Evolutionary conservation across 2,888 invertebrate genomes (phyloP), one percentile per base, ranked within the genome.

Genomic region (Phrixothrix hirtus): DNA sequence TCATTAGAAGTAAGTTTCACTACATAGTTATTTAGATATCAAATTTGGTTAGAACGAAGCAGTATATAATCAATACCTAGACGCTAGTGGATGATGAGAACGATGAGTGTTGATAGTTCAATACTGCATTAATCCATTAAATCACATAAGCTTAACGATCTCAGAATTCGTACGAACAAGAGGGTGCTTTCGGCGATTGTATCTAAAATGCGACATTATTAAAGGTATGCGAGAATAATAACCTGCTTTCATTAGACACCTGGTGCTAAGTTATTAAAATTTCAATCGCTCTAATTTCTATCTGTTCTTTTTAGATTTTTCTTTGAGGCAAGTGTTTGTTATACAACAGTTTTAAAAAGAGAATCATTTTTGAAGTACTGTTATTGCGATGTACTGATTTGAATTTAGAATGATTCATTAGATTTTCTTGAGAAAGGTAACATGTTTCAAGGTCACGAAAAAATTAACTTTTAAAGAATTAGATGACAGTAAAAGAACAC

Each of bases 41-140:
- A n/a, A n/a, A n/a, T n/a, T n/a, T n/a, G n/a, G n/a, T n/a, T 36
- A 36, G 9, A 34, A 32, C 21, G 36, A 68, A 69, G 70, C 68
- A 66, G 67, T 65, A 65, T 52, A 58, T 64, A 68, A 69, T 68
- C 70, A 66, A 70, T 70, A 69, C 39, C 21, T 25, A 68, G 68
- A 71, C 69, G 65, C 66, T 70, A 69, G 70, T 70, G 68, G 67
- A 70, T 70, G 69, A 68, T 69, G 70, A 58, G 51, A 63, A 67
- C 70, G 67, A 69, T 69, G 67, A 72, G 70, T 72, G 73, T 74
- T 74, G 74, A 74, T 73, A 72, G 70, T 72, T 71, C 72, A 70
- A 73, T 73, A 74, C 73, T 73, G 72, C 72, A 73, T 72, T 75
- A 74, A 75, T 75, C 74, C 74, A 75, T 75, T 75, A 75, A 74